A percentile compares a stretch with the other conserved stretches of the same genome.
These are phyloP conservation scores for Papilio elwesi DNA, from an alignment of 2,888 invertebrate genomes.

Conservation along the genomic window DNA sequence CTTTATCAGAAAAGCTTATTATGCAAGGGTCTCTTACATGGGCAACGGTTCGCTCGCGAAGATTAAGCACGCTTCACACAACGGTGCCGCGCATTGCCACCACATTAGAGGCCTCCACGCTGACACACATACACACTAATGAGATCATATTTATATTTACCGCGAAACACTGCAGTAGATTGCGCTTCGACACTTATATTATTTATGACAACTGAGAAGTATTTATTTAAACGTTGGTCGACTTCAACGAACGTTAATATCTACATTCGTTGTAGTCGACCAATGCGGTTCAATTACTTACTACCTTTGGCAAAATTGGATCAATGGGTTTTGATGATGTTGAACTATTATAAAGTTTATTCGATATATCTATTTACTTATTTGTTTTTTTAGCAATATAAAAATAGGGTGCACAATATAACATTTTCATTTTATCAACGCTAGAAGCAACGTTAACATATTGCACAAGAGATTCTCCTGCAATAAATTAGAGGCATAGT, in stretches of 20 bases:
- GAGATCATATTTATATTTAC: constrained; percentile 56
- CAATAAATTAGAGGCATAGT: constrained; percentile 12
- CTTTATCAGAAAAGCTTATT: constrained; percentile 44
- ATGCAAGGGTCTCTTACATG: constrained; percentile 50
- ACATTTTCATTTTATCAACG: too few relatives aligned
- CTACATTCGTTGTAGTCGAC: too few relatives aligned
- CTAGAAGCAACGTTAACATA: neutral
- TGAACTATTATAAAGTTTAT: neutral
- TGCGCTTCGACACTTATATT: neutral
- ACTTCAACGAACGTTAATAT: too few relatives aligned
- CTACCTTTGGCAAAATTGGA: too few relatives aligned
- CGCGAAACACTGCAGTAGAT: constrained; percentile 14
- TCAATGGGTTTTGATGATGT: too few relatives aligned
- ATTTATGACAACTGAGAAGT: neutral
- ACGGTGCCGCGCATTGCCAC: constrained; percentile 55
- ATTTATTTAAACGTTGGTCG: neutral
- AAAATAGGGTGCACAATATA: too few relatives aligned
- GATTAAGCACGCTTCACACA: constrained; percentile 71
- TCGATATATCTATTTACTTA: too few relatives aligned
- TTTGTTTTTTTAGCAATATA: too few relatives aligned
- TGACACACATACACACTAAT: constrained; percentile 63
- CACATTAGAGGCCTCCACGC: constrained; percentile 49
- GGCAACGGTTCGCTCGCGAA: constrained; percentile 60
- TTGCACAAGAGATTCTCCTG: neutral
- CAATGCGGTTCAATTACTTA: too few relatives aligned